Percentiles rank a stretch among this genome's conserved stretches.
Evolutionary conservation across 2,113 vertebrate species (phyloP).

Genomic region (Amphilophus citrinellus): DNA sequence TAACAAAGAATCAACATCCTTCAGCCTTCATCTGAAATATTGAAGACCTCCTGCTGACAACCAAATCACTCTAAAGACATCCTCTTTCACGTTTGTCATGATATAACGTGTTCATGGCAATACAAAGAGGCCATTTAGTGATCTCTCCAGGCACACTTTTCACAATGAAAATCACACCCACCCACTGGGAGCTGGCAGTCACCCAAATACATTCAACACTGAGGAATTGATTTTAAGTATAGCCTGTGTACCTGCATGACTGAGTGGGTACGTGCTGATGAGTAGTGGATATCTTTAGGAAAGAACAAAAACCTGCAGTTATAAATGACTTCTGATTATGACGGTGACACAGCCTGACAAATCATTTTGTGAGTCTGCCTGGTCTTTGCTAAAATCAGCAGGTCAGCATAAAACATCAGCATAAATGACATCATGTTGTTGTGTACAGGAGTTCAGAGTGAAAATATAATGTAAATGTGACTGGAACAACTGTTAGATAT

Average conservation of each 20-base stretch:
- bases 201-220: background rate
- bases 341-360: background rate
- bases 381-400: background rate
- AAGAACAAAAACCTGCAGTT: background rate
- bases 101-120: conserved; percentile 57
- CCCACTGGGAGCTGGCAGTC: conserved; percentile 18
- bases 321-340: background rate
- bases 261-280: background rate
- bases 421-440: no score
- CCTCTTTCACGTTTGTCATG: conserved; percentile 37
- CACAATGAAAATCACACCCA: conserved; percentile 39
- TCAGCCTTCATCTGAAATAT: conserved; percentile 53
- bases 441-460: no score
- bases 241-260: conserved; percentile 1
- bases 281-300: background rate
- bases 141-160: conserved; percentile 46
- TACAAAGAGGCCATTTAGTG: conserved; percentile 63
- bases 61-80: conserved; percentile 36
- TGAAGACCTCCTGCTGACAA: conserved; percentile 52
- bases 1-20: conserved; percentile 29
- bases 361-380: background rate
- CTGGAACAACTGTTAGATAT: no score
- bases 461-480: no score
- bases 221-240: background rate
- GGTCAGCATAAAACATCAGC: no score